phyloP scores from a whole-genome alignment of 1,140 invertebrate genomes.

The Caerostris extrusa region DNA sequence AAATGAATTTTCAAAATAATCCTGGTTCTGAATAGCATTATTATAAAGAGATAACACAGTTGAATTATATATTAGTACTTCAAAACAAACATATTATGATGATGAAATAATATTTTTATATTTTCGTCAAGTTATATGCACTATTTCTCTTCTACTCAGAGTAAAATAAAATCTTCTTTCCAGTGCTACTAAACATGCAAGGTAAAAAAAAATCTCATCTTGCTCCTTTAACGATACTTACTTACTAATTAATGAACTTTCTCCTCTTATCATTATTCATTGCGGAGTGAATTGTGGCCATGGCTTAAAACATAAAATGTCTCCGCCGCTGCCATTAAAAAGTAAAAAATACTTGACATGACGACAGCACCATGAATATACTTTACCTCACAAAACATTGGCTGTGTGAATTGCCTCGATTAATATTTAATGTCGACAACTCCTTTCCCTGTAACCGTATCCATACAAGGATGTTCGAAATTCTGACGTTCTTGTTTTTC shows the following conservation, averaged over 20 bases:
- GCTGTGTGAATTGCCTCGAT: neutral
- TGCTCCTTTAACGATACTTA: neutral
- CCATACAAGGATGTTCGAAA: neutral
- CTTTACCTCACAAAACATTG: neutral
- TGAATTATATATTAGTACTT: no score
- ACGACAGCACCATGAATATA: neutral
- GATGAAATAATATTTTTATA: no score
- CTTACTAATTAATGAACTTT: neutral
- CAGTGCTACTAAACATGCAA: neutral
- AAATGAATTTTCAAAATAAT: no score
- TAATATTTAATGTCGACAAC: constrained; percentile 13
- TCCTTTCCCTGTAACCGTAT: neutral
- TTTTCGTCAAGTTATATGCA: no score
- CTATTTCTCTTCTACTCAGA: no score
- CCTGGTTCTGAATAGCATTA: no score
- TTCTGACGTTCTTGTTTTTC: neutral
- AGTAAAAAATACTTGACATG: neutral
- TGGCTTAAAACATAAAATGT: neutral
- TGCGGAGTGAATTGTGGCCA: neutral
- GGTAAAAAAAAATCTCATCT: neutral
- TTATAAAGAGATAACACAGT: no score
- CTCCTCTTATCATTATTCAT: neutral
- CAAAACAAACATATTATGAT: no score
- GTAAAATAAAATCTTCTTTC: no score
- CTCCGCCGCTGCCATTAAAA: neutral